Conservation (phyloP, 1,140 invertebrate species). For the Parasteatoda tepidariorum region DNA sequence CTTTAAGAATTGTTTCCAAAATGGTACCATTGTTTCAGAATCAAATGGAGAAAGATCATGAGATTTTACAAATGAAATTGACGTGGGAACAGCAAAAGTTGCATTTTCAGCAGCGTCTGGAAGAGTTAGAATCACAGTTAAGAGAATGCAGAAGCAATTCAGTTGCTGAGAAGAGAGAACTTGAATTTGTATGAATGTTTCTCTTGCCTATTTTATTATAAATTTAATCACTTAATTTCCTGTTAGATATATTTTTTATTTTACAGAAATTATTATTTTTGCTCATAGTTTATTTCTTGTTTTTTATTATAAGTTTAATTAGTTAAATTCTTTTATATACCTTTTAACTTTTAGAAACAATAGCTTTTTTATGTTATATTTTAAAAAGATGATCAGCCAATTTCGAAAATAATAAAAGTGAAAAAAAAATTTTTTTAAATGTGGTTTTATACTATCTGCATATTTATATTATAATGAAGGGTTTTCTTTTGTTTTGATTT, state of each 20-base stretch:
- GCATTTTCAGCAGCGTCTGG: conserved; percentile 35
- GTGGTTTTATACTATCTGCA: neutral
- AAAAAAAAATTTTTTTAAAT: neutral
- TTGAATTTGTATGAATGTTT: conserved; percentile 38
- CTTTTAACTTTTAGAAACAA: neutral
- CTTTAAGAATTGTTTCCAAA: no score
- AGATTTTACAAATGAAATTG: conserved; percentile 34
- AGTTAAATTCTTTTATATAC: neutral
- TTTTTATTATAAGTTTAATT: neutral
- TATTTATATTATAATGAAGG: neutral
- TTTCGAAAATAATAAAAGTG: no score
- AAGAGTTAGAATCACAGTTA: conserved; percentile 48
- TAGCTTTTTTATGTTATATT: neutral
- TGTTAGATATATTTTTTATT: no score
- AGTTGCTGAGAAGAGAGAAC: conserved; percentile 13
- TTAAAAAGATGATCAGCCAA: no score
- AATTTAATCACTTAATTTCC: neutral
- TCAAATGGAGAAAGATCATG: conserved; percentile 6
- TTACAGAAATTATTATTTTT: no score
- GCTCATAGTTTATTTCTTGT: no score
- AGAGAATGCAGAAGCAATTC: conserved; percentile 12
- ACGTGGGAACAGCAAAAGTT: conserved; percentile 48
- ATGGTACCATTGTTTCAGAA: neutral
- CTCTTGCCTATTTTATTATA: neutral
- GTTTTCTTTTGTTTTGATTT: neutral